These are phyloP conservation scores for Pecten maximus DNA, from an alignment of 2,888 invertebrate genomes.

Conservation along the genomic window DNA sequence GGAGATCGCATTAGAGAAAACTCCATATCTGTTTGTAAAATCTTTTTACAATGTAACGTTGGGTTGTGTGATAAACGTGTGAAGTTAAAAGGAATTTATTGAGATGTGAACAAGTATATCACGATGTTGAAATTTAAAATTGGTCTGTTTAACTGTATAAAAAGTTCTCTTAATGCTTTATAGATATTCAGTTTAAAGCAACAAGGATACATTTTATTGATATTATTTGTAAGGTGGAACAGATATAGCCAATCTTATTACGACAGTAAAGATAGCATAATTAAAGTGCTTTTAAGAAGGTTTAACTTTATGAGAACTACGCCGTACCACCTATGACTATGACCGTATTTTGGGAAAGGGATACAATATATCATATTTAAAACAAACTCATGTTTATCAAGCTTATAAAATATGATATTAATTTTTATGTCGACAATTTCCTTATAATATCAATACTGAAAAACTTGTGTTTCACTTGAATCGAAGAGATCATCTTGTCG, in stretches of 20 bases:
- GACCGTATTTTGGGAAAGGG: neutral
- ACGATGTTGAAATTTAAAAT: neutral
- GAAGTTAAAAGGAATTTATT: neutral
- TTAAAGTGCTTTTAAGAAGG: neutral
- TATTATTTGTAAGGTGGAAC: neutral
- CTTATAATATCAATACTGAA: too few relatives aligned
- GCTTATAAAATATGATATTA: neutral
- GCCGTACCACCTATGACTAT: neutral
- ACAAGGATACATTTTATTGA: slow-evolving; percentile 14
- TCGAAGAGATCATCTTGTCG: too few relatives aligned
- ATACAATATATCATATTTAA: neutral
- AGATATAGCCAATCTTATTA: neutral
- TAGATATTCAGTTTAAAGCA: slow-evolving; percentile 9
- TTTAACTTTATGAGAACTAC: neutral
- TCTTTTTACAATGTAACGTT: slow-evolving; percentile 13
- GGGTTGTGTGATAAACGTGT: neutral
- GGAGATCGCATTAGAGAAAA: slow-evolving; percentile 7
- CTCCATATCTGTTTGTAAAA: neutral
- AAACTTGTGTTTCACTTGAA: too few relatives aligned
- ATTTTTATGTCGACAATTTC: neutral
- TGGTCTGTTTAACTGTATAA: neutral
- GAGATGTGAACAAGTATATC: neutral
- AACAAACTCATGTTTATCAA: neutral
- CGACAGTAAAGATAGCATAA: neutral
- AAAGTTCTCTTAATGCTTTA: neutral